Percentiles rank a stretch among this genome's conserved stretches.
These are phyloP conservation scores for Zosterops hypoxanthus DNA, from an alignment of 2,113 vertebrate species.

Conservation along the genomic window DNA sequence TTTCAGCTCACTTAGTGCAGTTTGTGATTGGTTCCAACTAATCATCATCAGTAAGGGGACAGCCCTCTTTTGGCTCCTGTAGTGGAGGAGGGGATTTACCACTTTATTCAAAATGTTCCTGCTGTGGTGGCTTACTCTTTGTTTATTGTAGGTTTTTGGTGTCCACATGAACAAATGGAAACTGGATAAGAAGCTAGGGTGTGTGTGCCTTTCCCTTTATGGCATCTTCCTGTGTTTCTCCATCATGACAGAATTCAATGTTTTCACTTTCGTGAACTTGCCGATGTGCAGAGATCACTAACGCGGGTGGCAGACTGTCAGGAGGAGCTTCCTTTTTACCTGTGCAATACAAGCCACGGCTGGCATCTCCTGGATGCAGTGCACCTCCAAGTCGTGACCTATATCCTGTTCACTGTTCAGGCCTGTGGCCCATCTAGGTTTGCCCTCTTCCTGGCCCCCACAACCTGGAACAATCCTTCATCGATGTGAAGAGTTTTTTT, in stretches of 20 bases:
- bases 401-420: constrained; percentile 57
- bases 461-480: constrained; percentile 63
- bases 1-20: background rate
- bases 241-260: constrained; percentile 99
- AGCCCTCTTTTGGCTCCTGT: background rate
- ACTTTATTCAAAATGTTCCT: background rate
- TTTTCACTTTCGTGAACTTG: constrained; percentile 99
- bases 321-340: constrained; percentile 69
- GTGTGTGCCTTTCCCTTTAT: constrained; percentile 89
- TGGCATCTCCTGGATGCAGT: constrained; percentile 29
- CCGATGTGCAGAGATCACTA: constrained; percentile 91
- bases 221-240: constrained; percentile 96
- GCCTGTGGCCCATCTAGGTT: constrained; percentile 34
- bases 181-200: constrained; percentile 90
- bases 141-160: constrained; percentile 85
- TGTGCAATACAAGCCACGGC: constrained; percentile 81
- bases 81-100: background rate
- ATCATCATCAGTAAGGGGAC: background rate
- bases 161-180: constrained; percentile 97
- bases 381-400: constrained; percentile 35
- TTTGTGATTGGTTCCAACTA: background rate
- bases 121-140: constrained; percentile 11
- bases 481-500: constrained; percentile 71
- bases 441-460: background rate
- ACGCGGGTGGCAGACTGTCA: constrained; percentile 50